Evolutionary conservation across 2,113 vertebrate genomes (phyloP).

Genomic region (Albula goreensis): DNA sequence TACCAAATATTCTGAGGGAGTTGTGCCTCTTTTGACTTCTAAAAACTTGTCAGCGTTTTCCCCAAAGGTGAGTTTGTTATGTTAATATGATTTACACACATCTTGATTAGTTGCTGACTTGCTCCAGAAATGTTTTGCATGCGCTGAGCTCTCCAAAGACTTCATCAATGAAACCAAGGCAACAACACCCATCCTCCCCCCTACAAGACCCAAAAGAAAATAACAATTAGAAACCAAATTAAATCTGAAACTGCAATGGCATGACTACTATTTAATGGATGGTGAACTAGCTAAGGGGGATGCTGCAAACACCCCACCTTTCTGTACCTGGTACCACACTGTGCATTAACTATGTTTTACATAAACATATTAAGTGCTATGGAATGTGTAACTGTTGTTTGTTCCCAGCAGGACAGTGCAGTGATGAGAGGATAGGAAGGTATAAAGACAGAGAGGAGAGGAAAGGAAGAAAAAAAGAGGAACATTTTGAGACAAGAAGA

Average conservation of each 20-base stretch:
- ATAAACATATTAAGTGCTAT: background rate
- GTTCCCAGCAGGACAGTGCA: too few relatives aligned
- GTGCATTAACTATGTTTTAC: background rate
- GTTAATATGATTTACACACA: background rate
- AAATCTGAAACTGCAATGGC: background rate
- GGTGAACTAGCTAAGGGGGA: too few relatives aligned
- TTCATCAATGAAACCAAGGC: background rate
- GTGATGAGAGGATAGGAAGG: background rate
- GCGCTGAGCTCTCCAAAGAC: background rate
- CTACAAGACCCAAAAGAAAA: conserved; percentile 1
- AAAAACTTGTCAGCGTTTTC: too few relatives aligned
- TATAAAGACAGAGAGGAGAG: background rate
- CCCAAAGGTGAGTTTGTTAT: background rate
- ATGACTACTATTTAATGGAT: background rate
- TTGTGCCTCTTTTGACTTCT: background rate
- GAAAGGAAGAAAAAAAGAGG: background rate
- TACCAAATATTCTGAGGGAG: background rate
- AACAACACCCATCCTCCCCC: background rate
- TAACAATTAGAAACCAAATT: background rate
- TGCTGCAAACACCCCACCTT: too few relatives aligned
- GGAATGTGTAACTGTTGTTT: too few relatives aligned
- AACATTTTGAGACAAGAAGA: too few relatives aligned
- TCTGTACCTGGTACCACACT: background rate
- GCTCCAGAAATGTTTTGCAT: background rate
- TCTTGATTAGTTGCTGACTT: background rate